Evolutionary conservation across 2,113 vertebrate genomes (phyloP).

Genomic region (Oryctolagus cuniculus): mOryCun1.1 NC_091441.1:83490001-83490500

Average conservation of each 20-base stretch:
- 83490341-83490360: background rate
- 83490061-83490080: background rate
- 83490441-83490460: background rate
- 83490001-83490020: conserved; percentile 35
- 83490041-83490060: conserved; percentile 24
- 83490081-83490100: background rate
- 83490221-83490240: background rate
- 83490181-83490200: background rate
- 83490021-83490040: conserved; percentile 4
- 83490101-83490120: background rate
- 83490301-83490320: background rate
- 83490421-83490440: conserved; percentile 13
- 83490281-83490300: background rate
- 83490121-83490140: background rate
- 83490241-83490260: background rate
- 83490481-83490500: background rate
- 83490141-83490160: background rate
- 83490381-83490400: background rate
- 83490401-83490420: background rate
- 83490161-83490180: background rate
- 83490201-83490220: background rate
- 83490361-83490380: background rate
- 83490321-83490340: background rate
- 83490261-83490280: background rate
- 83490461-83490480: background rate